Conservation (phyloP, 2,888 invertebrate species). For the Hemithea aestivaria region DNA sequence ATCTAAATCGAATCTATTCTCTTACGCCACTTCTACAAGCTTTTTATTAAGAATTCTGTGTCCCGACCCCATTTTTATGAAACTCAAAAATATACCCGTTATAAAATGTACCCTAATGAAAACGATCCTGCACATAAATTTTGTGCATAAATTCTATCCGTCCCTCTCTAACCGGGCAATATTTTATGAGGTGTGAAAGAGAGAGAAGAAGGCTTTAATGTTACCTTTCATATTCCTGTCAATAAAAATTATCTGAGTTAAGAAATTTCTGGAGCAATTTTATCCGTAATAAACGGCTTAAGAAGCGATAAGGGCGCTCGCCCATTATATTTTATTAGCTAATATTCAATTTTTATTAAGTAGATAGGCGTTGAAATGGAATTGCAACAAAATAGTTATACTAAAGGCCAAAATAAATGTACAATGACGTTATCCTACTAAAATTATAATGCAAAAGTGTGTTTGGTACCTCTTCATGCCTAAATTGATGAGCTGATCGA, state of each 20-base stretch:
- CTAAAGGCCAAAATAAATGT: no score
- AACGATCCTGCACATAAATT: slow-evolving; percentile 16
- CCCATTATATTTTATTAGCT: slow-evolving; percentile 15
- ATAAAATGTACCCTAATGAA: slow-evolving; percentile 22
- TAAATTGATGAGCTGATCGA: no score
- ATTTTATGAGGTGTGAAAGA: slow-evolving; percentile 4
- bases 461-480: no score
- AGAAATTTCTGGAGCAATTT: slow-evolving; percentile 20
- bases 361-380: no score
- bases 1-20: no score
- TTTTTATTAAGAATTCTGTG: no score
- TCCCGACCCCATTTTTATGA: slow-evolving; percentile 4
- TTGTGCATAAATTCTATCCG: slow-evolving; percentile 9
- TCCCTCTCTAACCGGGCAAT: slow-evolving; percentile 9
- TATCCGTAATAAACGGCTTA: slow-evolving; percentile 17
- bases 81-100: slow-evolving; percentile 14
- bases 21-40: no score
- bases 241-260: slow-evolving; percentile 25
- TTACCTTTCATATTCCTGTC: slow-evolving; percentile 11
- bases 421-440: no score
- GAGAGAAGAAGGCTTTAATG: slow-evolving; percentile 7
- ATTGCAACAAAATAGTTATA: no score
- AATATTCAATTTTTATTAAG: slow-evolving; percentile 16
- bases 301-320: slow-evolving; percentile 12
- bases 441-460: no score